These are phyloP conservation scores for Crotalus horridus DNA, from an alignment of 2,113 vertebrate species.

Conservation along the genomic window DNA sequence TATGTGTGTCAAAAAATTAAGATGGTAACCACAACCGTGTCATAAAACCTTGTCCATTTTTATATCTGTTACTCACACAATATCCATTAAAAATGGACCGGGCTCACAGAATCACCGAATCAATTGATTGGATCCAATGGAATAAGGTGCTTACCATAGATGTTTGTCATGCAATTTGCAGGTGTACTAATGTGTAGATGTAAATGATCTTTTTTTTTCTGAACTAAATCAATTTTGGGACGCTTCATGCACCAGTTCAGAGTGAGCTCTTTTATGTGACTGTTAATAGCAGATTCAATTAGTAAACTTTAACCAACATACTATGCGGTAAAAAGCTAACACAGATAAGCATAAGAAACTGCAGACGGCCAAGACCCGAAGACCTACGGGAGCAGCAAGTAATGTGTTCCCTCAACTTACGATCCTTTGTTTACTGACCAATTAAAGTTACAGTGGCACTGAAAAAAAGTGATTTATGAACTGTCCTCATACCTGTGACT, in stretches of 20 bases:
- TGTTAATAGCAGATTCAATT: not conserved
- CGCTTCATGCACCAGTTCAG: not conserved
- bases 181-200: not conserved
- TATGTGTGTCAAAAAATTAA: not conserved
- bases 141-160: not conserved
- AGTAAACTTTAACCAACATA: not conserved
- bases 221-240: not conserved
- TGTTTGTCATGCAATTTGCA: not conserved
- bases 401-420: not conserved
- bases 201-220: not conserved
- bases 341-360: not conserved
- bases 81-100: not conserved
- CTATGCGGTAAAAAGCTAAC: not conserved
- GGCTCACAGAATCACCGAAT: not conserved
- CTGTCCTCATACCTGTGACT: too few relatives aligned
- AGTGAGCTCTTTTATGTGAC: not conserved
- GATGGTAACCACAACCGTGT: not conserved
- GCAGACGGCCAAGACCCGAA: not conserved
- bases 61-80: not conserved
- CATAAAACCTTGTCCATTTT: not conserved
- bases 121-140: not conserved
- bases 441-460: too few relatives aligned
- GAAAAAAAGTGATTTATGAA: too few relatives aligned
- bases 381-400: not conserved
- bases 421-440: too few relatives aligned